Conservation (phyloP, 2,888 invertebrate genomes). For the Sussaba pulchella region DNA sequence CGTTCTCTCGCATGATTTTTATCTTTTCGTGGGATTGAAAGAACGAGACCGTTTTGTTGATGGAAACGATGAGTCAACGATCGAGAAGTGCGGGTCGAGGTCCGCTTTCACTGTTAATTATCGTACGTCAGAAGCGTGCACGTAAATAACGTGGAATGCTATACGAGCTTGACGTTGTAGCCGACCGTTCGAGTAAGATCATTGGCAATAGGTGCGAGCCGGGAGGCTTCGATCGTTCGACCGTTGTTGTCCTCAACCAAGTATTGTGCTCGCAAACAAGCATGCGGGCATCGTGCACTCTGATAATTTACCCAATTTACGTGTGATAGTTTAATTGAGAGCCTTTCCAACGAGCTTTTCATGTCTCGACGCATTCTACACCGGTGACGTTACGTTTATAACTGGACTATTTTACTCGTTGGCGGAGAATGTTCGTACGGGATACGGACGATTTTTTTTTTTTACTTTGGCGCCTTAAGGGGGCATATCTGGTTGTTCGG, state of each 20-base stretch:
- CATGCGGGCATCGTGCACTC: slow-evolving; percentile 76
- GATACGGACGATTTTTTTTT: slow-evolving; percentile 1
- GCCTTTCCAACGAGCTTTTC: slow-evolving; percentile 73
- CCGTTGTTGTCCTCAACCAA: slow-evolving; percentile 2
- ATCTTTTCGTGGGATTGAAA: background rate
- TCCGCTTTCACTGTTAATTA: slow-evolving; percentile 65
- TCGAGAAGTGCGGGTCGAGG: slow-evolving; percentile 62
- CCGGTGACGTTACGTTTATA: background rate
- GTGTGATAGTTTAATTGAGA: slow-evolving; percentile 82
- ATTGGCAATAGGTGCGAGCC: slow-evolving; percentile 38
- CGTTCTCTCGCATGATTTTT: background rate
- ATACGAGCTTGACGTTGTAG: slow-evolving; percentile 25
- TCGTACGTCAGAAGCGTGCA: slow-evolving; percentile 44
- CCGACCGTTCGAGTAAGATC: slow-evolving; percentile 1
- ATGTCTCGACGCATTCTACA: slow-evolving; percentile 27
- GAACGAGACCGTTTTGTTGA: background rate
- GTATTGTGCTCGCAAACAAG: slow-evolving; percentile 69
- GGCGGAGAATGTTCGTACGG: too few relatives aligned
- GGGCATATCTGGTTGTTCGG: too few relatives aligned
- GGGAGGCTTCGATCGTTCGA: background rate
- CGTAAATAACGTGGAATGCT: slow-evolving; percentile 65
- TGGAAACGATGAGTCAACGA: slow-evolving; percentile 57
- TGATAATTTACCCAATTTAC: slow-evolving; percentile 80
- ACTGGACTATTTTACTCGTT: background rate
- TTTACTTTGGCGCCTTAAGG: background rate